Conservation (phyloP, 2,888 invertebrate genomes). For the Vandiemenella viatica region DNA sequence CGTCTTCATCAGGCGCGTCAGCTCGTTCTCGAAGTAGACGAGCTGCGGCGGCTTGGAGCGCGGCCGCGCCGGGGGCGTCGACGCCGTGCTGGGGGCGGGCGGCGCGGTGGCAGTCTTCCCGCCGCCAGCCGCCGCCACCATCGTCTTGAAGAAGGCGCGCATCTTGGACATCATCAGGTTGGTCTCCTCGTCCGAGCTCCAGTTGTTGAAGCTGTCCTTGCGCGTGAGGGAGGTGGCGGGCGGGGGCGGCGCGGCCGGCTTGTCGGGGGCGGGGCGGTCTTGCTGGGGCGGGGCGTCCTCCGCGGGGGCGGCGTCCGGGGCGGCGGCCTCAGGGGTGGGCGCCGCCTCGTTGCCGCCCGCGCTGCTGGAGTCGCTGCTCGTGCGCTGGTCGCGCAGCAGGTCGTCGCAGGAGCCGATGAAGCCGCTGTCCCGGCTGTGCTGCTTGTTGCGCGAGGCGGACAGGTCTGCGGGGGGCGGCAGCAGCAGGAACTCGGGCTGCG, state of each 20-base stretch:
- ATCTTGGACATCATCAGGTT: conserved; percentile 91
- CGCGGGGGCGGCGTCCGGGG: not conserved
- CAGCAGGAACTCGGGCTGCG: conserved; percentile 45
- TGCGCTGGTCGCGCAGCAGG: conserved; percentile 46
- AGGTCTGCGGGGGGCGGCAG: conserved; percentile 29
- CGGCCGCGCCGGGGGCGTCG: conserved; percentile 23
- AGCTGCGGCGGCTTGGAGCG: conserved; percentile 66
- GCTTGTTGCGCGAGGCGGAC: conserved; percentile 42
- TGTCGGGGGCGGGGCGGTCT: not conserved
- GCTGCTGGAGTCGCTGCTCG: conserved; percentile 3
- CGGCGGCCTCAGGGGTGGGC: not conserved
- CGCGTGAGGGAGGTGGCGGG: conserved; percentile 46
- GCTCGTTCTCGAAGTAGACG: conserved; percentile 76
- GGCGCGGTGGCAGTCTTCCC: conserved; percentile 29
- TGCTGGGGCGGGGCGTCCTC: not conserved
- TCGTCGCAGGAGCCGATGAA: conserved; percentile 82
- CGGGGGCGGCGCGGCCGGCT: conserved; percentile 34
- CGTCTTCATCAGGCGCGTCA: conserved; percentile 82
- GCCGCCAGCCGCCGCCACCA: conserved; percentile 49
- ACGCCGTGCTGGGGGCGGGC: conserved; percentile 31
- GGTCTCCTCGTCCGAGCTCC: conserved; percentile 88
- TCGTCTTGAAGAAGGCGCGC: conserved; percentile 81
- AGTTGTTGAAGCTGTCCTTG: conserved; percentile 84
- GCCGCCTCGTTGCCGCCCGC: not conserved
- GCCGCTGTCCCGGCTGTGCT: conserved; percentile 74